A percentile compares a stretch with the other conserved stretches of the same genome.
Evolutionary conservation across 2,113 vertebrate species (phyloP).

Genomic region (Melanocharis versteri): DNA sequence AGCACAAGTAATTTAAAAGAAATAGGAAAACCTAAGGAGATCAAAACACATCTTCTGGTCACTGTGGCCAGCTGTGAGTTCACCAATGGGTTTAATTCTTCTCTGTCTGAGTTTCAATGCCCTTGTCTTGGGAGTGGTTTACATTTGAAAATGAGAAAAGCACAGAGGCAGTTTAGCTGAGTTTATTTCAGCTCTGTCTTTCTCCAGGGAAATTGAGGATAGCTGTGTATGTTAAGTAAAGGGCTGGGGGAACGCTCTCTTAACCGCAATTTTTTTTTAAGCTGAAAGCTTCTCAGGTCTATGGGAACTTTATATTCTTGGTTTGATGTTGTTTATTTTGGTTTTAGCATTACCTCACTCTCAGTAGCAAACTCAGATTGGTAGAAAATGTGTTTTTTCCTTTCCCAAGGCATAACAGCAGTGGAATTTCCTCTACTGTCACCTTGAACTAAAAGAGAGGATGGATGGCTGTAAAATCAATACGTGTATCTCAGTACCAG

Average conservation of each 20-base stretch:
- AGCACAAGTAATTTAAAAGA: background rate
- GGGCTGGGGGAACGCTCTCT: background rate
- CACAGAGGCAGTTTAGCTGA: background rate
- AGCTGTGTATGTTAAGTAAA: background rate
- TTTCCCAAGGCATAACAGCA: background rate
- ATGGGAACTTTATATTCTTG: background rate
- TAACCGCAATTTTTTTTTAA: accelerated
- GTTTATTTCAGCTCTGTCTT: background rate
- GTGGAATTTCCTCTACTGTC: background rate
- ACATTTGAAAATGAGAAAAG: background rate
- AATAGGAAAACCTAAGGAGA: background rate
- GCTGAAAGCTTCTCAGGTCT: background rate
- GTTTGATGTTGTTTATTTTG: background rate
- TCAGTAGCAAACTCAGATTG: background rate
- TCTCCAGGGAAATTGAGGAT: background rate
- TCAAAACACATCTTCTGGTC: background rate
- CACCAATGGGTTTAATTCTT: background rate
- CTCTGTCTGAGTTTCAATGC: background rate
- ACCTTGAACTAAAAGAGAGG: background rate
- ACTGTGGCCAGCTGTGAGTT: background rate
- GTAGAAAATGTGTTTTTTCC: background rate
- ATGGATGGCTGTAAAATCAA: background rate
- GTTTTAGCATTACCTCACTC: background rate
- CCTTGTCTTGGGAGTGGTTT: background rate
- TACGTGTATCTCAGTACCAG: background rate